These are phyloP conservation scores for Anser brachyrhynchus DNA, from an alignment of 2,113 vertebrate genomes.

Conservation along the genomic window DNA sequence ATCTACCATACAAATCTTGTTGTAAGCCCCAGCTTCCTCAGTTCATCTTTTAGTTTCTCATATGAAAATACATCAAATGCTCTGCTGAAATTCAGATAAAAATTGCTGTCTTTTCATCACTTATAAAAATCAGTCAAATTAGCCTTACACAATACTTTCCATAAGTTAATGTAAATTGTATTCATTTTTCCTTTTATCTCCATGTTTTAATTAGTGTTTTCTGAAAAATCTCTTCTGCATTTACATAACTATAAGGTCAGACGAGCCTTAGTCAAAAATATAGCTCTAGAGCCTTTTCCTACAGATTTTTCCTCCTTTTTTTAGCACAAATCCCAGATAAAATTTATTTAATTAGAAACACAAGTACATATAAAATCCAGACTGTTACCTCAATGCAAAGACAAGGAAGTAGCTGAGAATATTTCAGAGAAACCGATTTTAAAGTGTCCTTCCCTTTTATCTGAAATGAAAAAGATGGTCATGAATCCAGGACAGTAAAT, in stretches of 20 bases:
- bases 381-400: slow-evolving; percentile 88
- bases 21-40: background rate
- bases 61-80: background rate
- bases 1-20: background rate
- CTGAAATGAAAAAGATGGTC: slow-evolving; percentile 73
- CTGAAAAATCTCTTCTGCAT: background rate
- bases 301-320: background rate
- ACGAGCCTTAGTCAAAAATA: background rate
- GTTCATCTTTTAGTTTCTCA: background rate
- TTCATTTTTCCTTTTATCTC: background rate
- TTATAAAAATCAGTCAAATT: background rate
- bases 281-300: background rate
- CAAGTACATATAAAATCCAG: background rate
- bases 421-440: slow-evolving; percentile 74
- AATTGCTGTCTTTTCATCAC: background rate
- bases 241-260: background rate
- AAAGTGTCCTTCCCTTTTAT: slow-evolving; percentile 78
- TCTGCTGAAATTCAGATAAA: background rate
- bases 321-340: background rate
- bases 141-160: background rate
- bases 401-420: slow-evolving; percentile 81
- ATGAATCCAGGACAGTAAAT: background rate
- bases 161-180: background rate
- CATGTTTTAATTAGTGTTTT: background rate
- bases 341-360: background rate